Percentiles rank a stretch among this genome's conserved stretches.
Evolutionary conservation across 2,113 vertebrate genomes (phyloP).

Genomic region (Myotis brandtii): DNA sequence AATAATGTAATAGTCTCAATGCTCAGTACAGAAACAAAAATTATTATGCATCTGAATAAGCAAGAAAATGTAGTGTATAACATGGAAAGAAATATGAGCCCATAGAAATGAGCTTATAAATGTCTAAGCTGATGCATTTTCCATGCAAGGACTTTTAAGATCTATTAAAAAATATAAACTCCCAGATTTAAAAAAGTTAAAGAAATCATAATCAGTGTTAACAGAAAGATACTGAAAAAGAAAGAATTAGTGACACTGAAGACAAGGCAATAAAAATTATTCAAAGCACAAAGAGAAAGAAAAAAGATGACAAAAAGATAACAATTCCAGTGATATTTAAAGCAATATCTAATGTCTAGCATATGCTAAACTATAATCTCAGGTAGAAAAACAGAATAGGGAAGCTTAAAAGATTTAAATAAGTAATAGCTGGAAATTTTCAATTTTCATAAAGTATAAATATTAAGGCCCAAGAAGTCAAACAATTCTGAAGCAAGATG

Average conservation of each 20-base stretch:
- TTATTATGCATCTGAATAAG: not conserved
- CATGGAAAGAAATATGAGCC: not conserved
- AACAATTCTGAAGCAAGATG: not conserved
- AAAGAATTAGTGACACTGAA: not conserved
- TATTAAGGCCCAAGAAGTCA: not conserved
- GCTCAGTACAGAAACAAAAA: not conserved
- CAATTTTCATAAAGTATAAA: not conserved
- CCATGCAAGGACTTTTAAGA: not conserved
- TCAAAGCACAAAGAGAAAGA: not conserved
- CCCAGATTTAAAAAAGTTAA: not conserved
- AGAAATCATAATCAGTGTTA: not conserved
- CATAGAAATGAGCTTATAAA: not conserved
- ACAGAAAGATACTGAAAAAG: not conserved
- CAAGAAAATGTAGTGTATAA: not conserved
- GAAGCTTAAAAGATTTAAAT: not conserved
- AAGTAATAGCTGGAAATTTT: not conserved
- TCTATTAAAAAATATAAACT: not conserved
- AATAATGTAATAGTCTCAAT: not conserved
- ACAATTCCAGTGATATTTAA: not conserved
- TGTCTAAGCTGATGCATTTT: not conserved
- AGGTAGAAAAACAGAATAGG: not conserved
- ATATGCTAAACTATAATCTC: not conserved
- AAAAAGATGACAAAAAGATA: not conserved
- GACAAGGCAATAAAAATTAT: not conserved
- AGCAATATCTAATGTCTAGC: not conserved